Base-by-base conservation (phyloP, 2,113 vertebrate genomes). In the Calonectris borealis region DNA sequence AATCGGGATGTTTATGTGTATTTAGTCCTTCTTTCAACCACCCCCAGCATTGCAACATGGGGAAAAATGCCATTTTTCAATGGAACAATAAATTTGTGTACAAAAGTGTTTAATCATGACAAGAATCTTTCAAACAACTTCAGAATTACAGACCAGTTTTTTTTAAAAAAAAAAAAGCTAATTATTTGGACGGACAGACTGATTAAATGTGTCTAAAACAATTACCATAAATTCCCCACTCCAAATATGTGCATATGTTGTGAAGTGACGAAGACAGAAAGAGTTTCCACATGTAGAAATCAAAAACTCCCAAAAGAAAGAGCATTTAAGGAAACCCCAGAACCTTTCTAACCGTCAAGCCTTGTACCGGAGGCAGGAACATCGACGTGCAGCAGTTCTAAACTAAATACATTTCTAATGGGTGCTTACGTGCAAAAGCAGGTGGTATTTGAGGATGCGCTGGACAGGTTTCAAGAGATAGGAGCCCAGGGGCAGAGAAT, bases 391-490 rank as follows among this genome's bases (percentile, higher is more conserved):
- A 75, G 61, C 15, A 64, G 65, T 40, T 55, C 34, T 29, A 69
- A 69, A 40, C 8, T 2, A 38, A 86, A 82, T 2, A n/a, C 1
- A 26, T 86, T 82, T 88, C 46, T 69, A 57, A 54, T 27, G 20
- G 48, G 48, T 55, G 98, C 99, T 92, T 98, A 99, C 99, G 1
- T 99, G 99, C 94, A 99, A 96, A 92, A 99, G 98, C 51, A 99
- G 98, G 95, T 99, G 99, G 97, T 99, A 99, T 97, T 99, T 99
- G 93, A 99, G 99, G 98, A 99, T 99, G 96, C 99, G 98, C 96
- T 99, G 99, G 90, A 99, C 99, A 79, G 99, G 99, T 97, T 99
- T 99, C 97, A 99, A 97, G 97, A 99, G 99, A 97, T 99, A 99
- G 94, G 99, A 99, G 94, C 99, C 99, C 89, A 99, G 97, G 42